Percentiles rank a stretch among this genome's conserved stretches.
These are phyloP conservation scores for Orchestia grillus DNA, from an alignment of 1,140 invertebrate species.

Conservation along the genomic window DNA sequence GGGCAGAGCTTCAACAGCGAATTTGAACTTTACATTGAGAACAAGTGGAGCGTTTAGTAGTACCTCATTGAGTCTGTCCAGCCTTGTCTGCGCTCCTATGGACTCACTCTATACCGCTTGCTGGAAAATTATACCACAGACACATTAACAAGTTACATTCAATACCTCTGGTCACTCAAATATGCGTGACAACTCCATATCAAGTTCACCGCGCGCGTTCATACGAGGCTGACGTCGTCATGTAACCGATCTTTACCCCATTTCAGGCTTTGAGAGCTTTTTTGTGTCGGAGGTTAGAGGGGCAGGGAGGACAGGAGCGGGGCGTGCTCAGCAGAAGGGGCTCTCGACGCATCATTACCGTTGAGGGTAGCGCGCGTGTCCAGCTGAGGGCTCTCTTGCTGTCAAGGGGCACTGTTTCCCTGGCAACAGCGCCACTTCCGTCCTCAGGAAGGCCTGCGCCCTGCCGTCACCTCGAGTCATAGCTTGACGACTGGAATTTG, in stretches of 20 bases:
- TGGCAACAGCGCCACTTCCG: neutral
- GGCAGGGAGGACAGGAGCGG: neutral
- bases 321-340: neutral
- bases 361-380: neutral
- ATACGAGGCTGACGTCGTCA: too few relatives aligned
- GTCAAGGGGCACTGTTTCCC: neutral
- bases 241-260: neutral
- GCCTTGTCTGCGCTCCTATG: too few relatives aligned
- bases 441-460: neutral
- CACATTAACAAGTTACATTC: too few relatives aligned
- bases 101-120: too few relatives aligned
- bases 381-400: neutral
- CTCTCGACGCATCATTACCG: neutral
- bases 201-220: too few relatives aligned
- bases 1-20: too few relatives aligned
- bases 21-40: too few relatives aligned
- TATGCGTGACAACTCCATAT: too few relatives aligned
- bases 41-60: too few relatives aligned
- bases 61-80: too few relatives aligned
- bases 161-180: too few relatives aligned
- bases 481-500: neutral
- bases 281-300: neutral
- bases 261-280: neutral
- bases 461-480: neutral
- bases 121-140: too few relatives aligned